Percentiles rank a stretch among this genome's conserved stretches.
phyloP scores from a whole-genome alignment of 2,797 vertebrate species.

The Parambassis ranga region DNA sequence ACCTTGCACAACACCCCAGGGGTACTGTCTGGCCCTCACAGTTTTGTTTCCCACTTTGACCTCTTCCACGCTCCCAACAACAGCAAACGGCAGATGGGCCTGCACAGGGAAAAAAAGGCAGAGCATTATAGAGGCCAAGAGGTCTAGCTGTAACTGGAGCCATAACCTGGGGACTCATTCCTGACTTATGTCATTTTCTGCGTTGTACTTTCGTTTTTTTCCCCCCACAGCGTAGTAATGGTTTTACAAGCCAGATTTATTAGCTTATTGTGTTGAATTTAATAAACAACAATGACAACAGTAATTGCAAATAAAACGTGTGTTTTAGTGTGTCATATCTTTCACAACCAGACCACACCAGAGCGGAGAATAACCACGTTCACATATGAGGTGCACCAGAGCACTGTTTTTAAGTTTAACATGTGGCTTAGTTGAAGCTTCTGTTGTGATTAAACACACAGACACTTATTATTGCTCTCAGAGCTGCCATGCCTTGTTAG shows the following conservation, averaged over 20 bases:
- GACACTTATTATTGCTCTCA: constrained; percentile 24
- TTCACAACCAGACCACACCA: constrained; percentile 41
- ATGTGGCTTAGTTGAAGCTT: constrained; percentile 25
- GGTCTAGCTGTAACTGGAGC: constrained; percentile 1
- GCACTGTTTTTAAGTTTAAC: constrained; percentile 19
- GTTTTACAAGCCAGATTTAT: not conserved
- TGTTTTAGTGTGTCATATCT: constrained; percentile 16
- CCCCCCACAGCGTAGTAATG: not conserved
- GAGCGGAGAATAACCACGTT: constrained; percentile 5
- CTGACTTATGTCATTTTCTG: not conserved
- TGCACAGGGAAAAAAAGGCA: constrained; percentile 57
- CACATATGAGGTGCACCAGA: constrained; percentile 19
- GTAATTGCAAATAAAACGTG: constrained; percentile 7
- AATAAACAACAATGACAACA: not conserved
- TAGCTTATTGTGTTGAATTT: not conserved
- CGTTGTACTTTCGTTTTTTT: not conserved
- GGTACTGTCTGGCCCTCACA: constrained; percentile 96
- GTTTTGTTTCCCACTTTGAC: constrained; percentile 98
- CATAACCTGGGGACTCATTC: not conserved
- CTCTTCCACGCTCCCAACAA: constrained; percentile 97
- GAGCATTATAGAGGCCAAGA: constrained; percentile 12
- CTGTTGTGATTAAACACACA: constrained; percentile 35
- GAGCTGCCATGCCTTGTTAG: constrained; percentile 31
- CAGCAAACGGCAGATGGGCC: constrained; percentile 97
- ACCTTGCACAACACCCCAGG: constrained; percentile 99